Conservation (phyloP, 2,888 invertebrate species). For the Lacanobia wlatinum region DNA sequence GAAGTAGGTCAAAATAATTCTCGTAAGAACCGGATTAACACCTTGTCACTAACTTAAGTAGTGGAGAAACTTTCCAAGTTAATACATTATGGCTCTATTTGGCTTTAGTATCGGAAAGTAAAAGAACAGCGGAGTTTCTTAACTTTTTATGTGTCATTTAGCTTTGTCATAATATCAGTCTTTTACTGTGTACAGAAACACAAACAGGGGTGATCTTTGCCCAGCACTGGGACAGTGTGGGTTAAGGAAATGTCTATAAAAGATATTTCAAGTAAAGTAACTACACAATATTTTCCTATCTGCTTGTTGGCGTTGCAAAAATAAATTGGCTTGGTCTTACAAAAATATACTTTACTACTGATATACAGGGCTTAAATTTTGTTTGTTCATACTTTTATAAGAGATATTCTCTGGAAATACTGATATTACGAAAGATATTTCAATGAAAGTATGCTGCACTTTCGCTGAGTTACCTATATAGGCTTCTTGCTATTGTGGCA, state of each 20-base stretch:
- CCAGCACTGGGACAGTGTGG: background rate
- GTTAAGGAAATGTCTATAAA: background rate
- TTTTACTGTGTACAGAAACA: background rate
- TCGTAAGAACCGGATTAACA: conserved; percentile 57
- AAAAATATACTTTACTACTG: too few species aligned
- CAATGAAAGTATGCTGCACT: too few species aligned
- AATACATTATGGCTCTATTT: conserved; percentile 50
- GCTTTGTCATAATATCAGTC: conserved; percentile 16
- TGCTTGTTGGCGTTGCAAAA: too few species aligned
- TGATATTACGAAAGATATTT: too few species aligned
- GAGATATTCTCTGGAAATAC: too few species aligned
- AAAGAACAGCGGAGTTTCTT: conserved; percentile 16
- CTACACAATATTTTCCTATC: too few species aligned
- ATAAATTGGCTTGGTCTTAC: too few species aligned
- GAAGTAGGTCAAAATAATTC: conserved; percentile 62
- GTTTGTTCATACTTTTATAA: too few species aligned
- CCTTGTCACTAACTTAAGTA: conserved; percentile 57
- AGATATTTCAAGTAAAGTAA: background rate
- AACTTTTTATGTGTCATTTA: conserved; percentile 39
- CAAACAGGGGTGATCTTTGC: background rate
- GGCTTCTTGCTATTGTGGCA: too few species aligned
- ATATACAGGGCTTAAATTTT: too few species aligned
- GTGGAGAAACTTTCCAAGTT: conserved; percentile 48
- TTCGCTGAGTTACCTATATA: too few species aligned
- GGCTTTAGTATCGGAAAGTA: conserved; percentile 38